Conservation (phyloP, 2,113 vertebrate species). For the Antennarius striatus region DNA sequence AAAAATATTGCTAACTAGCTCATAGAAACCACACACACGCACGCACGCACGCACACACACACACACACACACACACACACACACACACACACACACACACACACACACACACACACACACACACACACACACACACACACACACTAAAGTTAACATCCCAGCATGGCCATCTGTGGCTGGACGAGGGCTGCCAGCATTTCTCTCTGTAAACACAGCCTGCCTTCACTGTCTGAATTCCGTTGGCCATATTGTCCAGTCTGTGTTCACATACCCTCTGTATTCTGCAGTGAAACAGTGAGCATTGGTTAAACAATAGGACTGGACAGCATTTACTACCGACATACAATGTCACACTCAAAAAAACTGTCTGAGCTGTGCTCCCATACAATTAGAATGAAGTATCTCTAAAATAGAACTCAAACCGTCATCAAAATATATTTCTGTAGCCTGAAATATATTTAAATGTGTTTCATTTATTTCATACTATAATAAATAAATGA, state of each 20-base stretch:
- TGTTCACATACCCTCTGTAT: not conserved
- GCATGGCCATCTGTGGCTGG: slow-evolving; percentile 52
- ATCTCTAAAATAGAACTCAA: too few species aligned
- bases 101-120: slow-evolving; percentile 8
- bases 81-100: slow-evolving; percentile 2
- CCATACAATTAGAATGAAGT: too few species aligned
- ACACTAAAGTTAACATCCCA: slow-evolving; percentile 40
- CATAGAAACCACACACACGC: slow-evolving; percentile 2
- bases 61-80: slow-evolving; percentile 22
- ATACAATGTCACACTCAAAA: not conserved
- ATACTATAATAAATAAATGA: too few species aligned
- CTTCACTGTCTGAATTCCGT: slow-evolving; percentile 22
- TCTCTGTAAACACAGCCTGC: slow-evolving; percentile 35
- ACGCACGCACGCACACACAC: not conserved
- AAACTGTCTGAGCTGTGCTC: too few species aligned
- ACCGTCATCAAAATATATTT: too few species aligned
- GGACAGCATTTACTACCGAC: not conserved
- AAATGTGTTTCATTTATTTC: too few species aligned
- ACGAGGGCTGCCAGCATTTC: slow-evolving; percentile 34
- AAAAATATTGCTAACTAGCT: not conserved
- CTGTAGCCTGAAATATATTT: too few species aligned
- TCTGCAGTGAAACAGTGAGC: not conserved
- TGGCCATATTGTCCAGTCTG: slow-evolving; percentile 38
- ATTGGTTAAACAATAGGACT: not conserved
- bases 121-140: slow-evolving; percentile 12